phyloP scores from a whole-genome alignment of 2,797 vertebrate species.

The Atherinosoma microstoma region DNA sequence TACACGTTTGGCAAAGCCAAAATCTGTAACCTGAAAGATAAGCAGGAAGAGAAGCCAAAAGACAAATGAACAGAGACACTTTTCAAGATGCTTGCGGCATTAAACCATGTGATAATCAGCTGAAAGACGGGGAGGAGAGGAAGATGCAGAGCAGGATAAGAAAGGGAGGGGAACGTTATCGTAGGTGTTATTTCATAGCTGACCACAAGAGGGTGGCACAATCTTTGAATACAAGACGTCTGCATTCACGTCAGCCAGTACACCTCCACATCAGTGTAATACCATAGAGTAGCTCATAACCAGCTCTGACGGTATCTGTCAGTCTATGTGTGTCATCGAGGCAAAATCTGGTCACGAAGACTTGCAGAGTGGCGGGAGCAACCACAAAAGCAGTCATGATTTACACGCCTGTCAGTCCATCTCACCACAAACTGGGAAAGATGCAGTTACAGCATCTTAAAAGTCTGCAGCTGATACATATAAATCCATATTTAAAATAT shows the following conservation, averaged over 20 bases:
- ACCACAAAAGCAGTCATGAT: not conserved
- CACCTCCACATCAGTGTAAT: not conserved
- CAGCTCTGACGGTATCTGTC: not conserved
- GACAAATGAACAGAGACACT: not conserved
- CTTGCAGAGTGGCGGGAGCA: not conserved
- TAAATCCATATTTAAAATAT: no score
- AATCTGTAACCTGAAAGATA: slow-evolving; percentile 89
- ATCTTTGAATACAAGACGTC: not conserved
- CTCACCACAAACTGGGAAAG: not conserved
- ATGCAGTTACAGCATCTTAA: not conserved
- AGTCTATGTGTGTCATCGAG: not conserved
- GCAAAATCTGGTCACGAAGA: not conserved
- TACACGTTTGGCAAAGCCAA: slow-evolving; percentile 94
- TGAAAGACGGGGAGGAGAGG: not conserved
- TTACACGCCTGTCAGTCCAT: not conserved
- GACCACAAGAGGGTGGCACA: slow-evolving; percentile 50
- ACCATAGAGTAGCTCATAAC: not conserved
- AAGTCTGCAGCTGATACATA: not conserved
- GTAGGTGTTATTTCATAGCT: slow-evolving; percentile 14
- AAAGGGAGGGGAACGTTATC: not conserved
- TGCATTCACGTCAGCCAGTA: not conserved
- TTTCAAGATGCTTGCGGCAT: not conserved
- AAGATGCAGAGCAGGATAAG: not conserved
- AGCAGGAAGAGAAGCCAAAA: not conserved
- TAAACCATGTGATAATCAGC: not conserved